A percentile compares a stretch with the other conserved stretches of the same genome.
phyloP scores from a whole-genome alignment of 2,113 vertebrate species.

The Megaleporinus macrocephalus region DNA sequence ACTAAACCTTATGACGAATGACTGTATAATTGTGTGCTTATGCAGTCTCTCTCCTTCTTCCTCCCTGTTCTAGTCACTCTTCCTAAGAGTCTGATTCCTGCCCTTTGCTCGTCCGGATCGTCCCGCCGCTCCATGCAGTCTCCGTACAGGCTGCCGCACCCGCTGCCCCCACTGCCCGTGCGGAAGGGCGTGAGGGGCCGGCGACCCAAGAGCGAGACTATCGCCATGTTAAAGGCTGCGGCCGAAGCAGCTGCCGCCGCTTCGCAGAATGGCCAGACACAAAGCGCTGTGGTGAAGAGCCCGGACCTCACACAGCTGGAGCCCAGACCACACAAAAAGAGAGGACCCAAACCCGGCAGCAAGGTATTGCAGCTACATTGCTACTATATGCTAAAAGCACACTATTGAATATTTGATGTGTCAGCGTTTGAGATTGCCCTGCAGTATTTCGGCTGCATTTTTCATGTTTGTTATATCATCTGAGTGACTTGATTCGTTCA shows the following conservation, averaged over 20 bases:
- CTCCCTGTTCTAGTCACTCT: slow-evolving; percentile 81
- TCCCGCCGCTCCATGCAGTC: slow-evolving; percentile 86
- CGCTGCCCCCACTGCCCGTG: slow-evolving; percentile 79
- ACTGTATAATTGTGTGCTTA: neutral
- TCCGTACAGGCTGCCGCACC: slow-evolving; percentile 83
- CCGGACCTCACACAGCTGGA: slow-evolving; percentile 73
- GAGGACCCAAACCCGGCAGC: slow-evolving; percentile 85
- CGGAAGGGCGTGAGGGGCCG: slow-evolving; percentile 86
- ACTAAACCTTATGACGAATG: no score
- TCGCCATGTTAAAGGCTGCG: slow-evolving; percentile 80
- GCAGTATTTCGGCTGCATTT: no score
- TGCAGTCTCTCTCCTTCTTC: slow-evolving; percentile 56
- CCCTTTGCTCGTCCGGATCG: slow-evolving; percentile 79
- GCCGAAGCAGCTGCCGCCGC: slow-evolving; percentile 69
- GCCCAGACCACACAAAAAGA: slow-evolving; percentile 85
- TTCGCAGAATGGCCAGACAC: slow-evolving; percentile 79
- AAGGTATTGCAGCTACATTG: slow-evolving; percentile 78
- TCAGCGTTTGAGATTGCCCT: no score
- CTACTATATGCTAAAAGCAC: no score
- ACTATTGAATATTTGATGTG: no score
- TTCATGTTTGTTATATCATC: no score
- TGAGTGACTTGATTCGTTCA: no score
- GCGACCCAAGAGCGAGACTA: slow-evolving; percentile 81
- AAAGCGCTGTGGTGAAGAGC: slow-evolving; percentile 71
- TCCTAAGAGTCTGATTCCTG: slow-evolving; percentile 79